Conservation (phyloP, 2,888 invertebrate genomes). For the Carpatolechia fugitivella region DNA sequence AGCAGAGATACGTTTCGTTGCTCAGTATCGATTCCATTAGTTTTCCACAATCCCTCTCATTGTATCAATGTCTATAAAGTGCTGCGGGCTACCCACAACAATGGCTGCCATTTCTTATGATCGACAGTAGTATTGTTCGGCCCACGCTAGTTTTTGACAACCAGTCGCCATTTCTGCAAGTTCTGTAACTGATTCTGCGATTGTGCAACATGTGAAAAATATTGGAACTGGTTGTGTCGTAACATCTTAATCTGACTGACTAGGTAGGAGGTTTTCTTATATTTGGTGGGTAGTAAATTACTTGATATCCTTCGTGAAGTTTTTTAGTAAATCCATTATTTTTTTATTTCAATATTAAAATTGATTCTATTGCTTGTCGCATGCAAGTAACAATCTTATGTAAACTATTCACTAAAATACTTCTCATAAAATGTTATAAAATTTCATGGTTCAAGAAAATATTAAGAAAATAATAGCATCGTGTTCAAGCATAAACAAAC, state of each 20-base stretch:
- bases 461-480: slow-evolving; percentile 15
- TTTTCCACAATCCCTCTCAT: slow-evolving; percentile 8
- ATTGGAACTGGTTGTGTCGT: slow-evolving; percentile 10
- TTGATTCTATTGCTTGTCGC: too few relatives aligned
- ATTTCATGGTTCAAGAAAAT: too few relatives aligned
- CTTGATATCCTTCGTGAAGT: too few relatives aligned
- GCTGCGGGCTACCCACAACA: slow-evolving; percentile 26
- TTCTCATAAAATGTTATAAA: too few relatives aligned
- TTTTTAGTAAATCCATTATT: too few relatives aligned
- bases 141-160: slow-evolving; percentile 37
- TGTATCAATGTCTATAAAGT: background rate
- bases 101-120: slow-evolving; percentile 43
- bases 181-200: slow-evolving; percentile 15
- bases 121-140: slow-evolving; percentile 40
- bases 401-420: too few relatives aligned
- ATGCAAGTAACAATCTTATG: too few relatives aligned
- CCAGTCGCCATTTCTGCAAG: slow-evolving; percentile 5
- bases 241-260: background rate
- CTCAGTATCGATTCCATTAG: background rate
- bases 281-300: background rate
- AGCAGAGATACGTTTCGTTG: background rate
- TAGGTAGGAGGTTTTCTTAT: background rate
- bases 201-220: slow-evolving; percentile 28
- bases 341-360: too few relatives aligned
- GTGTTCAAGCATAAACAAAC: slow-evolving; percentile 26